A percentile compares a stretch with the other conserved stretches of the same genome.
Evolutionary conservation across 2,888 invertebrate species (phyloP).

Genomic region (Colostygia pectinataria): DNA sequence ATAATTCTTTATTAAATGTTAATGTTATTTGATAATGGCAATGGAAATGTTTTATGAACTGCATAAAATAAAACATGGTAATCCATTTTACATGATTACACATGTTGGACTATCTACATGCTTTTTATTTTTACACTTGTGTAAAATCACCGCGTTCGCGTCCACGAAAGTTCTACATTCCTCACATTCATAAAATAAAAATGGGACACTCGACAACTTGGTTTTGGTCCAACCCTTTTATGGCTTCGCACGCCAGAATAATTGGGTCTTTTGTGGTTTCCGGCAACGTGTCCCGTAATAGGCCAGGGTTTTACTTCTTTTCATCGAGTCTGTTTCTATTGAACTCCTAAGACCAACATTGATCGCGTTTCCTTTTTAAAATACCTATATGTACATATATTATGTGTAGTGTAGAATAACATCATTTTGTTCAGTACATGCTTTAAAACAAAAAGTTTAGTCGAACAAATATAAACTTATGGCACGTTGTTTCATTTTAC

Average conservation of each 20-base stretch:
- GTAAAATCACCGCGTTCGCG: background rate
- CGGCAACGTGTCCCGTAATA: conserved; percentile 67
- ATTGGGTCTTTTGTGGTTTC: conserved; percentile 76
- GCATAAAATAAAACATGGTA: too few species aligned
- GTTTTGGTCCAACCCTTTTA: conserved; percentile 67
- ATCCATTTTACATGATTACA: too few species aligned
- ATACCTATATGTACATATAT: background rate
- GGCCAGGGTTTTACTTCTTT: conserved; percentile 64
- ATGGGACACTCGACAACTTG: conserved; percentile 56
- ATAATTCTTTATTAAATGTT: too few species aligned
- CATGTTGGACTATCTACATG: too few species aligned
- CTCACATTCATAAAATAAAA: conserved; percentile 51
- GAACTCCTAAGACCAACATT: conserved; percentile 49
- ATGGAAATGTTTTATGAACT: too few species aligned
- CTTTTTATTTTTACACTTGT: too few species aligned
- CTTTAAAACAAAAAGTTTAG: too few species aligned
- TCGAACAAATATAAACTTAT: too few species aligned
- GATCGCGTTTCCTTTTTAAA: conserved; percentile 36
- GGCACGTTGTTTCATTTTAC: too few species aligned
- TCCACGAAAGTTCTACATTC: conserved; percentile 30
- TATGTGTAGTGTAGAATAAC: too few species aligned
- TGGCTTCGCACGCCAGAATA: conserved; percentile 68
- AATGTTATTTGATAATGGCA: too few species aligned
- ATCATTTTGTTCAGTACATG: too few species aligned
- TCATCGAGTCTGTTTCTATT: conserved; percentile 55